These are phyloP conservation scores for Synanthedon andrenaeformis DNA, from an alignment of 2,888 invertebrate species.

Conservation along the genomic window DNA sequence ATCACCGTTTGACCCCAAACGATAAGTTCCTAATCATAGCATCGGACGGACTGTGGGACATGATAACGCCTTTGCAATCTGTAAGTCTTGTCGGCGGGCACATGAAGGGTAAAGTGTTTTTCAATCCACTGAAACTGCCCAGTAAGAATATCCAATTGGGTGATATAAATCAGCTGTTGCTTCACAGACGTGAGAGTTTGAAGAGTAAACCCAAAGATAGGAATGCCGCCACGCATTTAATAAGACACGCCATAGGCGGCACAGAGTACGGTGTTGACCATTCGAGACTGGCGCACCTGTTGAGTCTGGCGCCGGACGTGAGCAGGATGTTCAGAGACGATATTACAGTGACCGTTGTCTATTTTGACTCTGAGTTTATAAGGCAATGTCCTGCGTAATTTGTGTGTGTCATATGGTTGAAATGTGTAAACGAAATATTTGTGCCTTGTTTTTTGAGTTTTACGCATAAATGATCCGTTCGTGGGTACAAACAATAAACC, in stretches of 20 bases:
- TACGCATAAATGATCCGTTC: no score
- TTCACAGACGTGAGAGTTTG: conserved; percentile 78
- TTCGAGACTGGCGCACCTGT: conserved; percentile 82
- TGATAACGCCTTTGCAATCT: conserved; percentile 83
- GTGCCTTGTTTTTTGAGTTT: no score
- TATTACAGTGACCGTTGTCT: conserved; percentile 93
- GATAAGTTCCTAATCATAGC: conserved; percentile 95
- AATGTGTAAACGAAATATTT: no score
- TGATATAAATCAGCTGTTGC: conserved; percentile 80
- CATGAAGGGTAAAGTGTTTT: conserved; percentile 88
- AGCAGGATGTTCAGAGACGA: conserved; percentile 95
- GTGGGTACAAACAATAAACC: no score
- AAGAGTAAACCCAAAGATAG: conserved; percentile 90
- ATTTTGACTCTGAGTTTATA: conserved; percentile 89
- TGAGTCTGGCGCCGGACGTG: conserved; percentile 87
- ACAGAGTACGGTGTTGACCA: conserved; percentile 93
- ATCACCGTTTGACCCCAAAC: conserved; percentile 80
- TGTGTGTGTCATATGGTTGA: not conserved
- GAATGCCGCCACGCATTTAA: conserved; percentile 96
- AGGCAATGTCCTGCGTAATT: conserved; percentile 78
- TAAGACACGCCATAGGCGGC: conserved; percentile 94
- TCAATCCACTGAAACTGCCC: conserved; percentile 83
- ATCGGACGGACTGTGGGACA: conserved; percentile 97
- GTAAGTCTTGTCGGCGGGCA: conserved; percentile 93
- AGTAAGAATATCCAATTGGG: conserved; percentile 77